Evolutionary conservation across 1,140 invertebrate genomes (phyloP).

Genomic region (Luehdorfia chinensis): DNA sequence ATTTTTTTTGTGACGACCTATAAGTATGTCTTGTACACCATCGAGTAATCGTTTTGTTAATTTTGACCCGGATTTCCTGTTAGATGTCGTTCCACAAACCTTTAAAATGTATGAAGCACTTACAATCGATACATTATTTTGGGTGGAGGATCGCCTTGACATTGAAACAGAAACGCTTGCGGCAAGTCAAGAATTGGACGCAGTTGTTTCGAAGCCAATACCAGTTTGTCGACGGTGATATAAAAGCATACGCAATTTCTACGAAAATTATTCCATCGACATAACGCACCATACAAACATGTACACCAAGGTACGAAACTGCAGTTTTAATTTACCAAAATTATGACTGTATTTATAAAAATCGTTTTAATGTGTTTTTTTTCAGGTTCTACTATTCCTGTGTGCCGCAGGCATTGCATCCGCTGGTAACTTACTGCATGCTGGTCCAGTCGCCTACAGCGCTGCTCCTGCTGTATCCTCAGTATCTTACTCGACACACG

Average conservation of each 20-base stretch:
- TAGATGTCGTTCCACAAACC: too few relatives aligned
- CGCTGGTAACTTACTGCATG: conserved; percentile 43
- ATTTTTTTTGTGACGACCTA: too few relatives aligned
- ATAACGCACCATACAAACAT: conserved; percentile 50
- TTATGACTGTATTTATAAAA: neutral
- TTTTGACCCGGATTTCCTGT: too few relatives aligned
- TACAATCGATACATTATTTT: neutral
- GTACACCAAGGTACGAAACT: conserved; percentile 54
- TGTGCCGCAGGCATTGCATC: conserved; percentile 48
- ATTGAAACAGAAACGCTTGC: conserved; percentile 50
- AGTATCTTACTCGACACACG: conserved; percentile 27
- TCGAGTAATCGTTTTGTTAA: too few relatives aligned
- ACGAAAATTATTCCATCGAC: conserved; percentile 51
- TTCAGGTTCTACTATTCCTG: conserved; percentile 51
- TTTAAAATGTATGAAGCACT: neutral
- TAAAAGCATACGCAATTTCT: conserved; percentile 55
- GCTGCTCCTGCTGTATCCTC: conserved; percentile 26
- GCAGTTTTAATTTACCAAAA: conserved; percentile 1
- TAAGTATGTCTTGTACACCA: too few relatives aligned
- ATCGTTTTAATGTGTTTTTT: conserved; percentile 15
- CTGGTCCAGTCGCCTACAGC: conserved; percentile 37
- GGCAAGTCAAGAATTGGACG: conserved; percentile 27
- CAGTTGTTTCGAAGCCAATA: conserved; percentile 28
- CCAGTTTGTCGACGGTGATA: conserved; percentile 46
- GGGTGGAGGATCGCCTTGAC: conserved; percentile 42